Conservation (phyloP, 2,113 vertebrate genomes). For the Macroglossus sobrinus region DNA sequence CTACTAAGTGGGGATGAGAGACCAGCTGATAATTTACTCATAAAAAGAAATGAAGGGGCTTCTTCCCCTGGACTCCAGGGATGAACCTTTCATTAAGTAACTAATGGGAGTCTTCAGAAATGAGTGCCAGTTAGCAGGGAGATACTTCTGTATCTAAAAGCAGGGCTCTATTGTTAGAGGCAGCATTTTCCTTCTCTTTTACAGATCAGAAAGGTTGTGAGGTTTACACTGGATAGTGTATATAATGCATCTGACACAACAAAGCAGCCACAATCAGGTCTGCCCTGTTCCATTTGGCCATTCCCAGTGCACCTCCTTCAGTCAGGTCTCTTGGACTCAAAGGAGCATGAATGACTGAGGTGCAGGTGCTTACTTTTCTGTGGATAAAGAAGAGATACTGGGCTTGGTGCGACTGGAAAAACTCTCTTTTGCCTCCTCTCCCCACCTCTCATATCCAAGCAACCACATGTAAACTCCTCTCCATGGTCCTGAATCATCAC, state of each 20-base stretch:
- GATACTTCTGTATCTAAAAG: background rate
- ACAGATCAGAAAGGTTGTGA: background rate
- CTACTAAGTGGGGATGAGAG: background rate
- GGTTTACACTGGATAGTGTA: background rate
- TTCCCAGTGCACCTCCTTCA: background rate
- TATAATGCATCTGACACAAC: background rate
- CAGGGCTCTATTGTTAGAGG: background rate
- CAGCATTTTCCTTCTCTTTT: background rate
- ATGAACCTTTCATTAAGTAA: background rate
- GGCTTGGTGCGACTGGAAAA: background rate
- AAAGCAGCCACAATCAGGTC: background rate
- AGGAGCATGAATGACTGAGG: background rate
- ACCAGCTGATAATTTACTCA: background rate
- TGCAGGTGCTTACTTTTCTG: background rate
- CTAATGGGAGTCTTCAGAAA: background rate
- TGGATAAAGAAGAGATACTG: background rate
- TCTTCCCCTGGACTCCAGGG: background rate
- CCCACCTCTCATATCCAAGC: background rate
- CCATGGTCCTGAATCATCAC: background rate
- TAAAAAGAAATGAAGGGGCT: background rate
- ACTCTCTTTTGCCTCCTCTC: too few relatives aligned
- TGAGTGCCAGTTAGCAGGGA: background rate
- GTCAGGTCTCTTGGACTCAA: background rate
- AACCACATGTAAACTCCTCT: fast-evolving
- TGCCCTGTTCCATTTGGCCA: background rate